phyloP scores from a whole-genome alignment of 2,797 vertebrate species.

The Takifugu rubripes region DNA sequence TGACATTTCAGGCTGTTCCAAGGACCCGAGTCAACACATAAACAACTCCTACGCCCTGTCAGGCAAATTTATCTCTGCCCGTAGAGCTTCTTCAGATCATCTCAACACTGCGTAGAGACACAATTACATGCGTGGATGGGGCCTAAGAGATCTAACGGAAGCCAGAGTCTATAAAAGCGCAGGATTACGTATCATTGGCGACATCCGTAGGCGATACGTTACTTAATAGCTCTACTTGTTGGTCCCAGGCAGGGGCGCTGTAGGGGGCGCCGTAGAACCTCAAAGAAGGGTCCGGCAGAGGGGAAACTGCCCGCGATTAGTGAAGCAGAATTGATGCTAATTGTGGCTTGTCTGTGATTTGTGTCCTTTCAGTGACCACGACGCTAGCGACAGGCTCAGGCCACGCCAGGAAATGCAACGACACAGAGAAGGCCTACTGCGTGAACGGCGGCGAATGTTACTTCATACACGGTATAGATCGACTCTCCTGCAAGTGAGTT shows the following conservation, averaged over 20 bases:
- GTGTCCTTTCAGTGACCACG: conserved; percentile 81
- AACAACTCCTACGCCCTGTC: conserved; percentile 68
- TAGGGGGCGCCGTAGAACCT: too few relatives aligned
- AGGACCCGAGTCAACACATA: conserved; percentile 63
- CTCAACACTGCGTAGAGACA: conserved; percentile 70
- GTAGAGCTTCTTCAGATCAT: conserved; percentile 69
- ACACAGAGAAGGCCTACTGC: conserved; percentile 93
- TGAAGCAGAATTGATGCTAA: neutral
- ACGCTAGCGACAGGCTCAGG: conserved; percentile 89
- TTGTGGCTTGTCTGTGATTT: neutral
- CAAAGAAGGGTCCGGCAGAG: neutral
- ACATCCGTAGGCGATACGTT: too few relatives aligned
- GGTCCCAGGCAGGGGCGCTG: too few relatives aligned
- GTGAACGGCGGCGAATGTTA: conserved; percentile 97
- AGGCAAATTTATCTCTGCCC: conserved; percentile 74
- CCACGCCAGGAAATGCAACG: conserved; percentile 93
- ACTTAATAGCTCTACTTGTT: too few relatives aligned
- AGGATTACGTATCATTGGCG: neutral
- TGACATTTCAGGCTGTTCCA: conserved; percentile 67
- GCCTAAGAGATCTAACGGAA: conserved; percentile 62
- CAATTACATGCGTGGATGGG: conserved; percentile 63
- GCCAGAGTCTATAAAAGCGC: conserved; percentile 42
- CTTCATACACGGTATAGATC: conserved; percentile 96
- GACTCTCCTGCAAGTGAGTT: conserved; percentile 94
- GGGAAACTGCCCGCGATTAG: neutral